These are phyloP conservation scores for Drosophila parabipectinata DNA, from an alignment of 1,140 invertebrate genomes.

Conservation along the genomic window DNA sequence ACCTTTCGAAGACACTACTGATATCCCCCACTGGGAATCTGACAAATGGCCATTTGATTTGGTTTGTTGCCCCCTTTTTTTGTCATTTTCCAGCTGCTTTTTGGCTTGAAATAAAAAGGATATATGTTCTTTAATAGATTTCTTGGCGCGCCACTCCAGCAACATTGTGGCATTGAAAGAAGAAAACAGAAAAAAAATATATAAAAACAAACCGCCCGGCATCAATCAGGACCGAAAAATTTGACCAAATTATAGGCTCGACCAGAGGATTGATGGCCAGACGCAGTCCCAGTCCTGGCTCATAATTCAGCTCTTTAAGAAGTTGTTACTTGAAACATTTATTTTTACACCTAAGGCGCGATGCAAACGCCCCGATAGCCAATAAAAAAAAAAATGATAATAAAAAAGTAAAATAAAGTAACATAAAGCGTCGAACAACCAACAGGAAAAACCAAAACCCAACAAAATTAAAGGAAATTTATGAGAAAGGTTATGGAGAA, in stretches of 20 bases:
- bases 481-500: background rate
- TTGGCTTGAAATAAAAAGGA: conserved; percentile 24
- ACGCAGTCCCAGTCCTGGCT: conserved; percentile 38
- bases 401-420: conserved; percentile 25
- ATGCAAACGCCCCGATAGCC: conserved; percentile 49
- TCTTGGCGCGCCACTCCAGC: conserved; percentile 60
- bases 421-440: background rate
- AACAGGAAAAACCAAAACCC: background rate
- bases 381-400: conserved; percentile 22
- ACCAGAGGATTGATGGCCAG: conserved; percentile 24
- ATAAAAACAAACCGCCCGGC: conserved; percentile 31
- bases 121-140: conserved; percentile 62
- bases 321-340: conserved; percentile 82
- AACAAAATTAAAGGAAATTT: background rate
- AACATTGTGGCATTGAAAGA: conserved; percentile 51
- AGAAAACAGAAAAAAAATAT: conserved; percentile 24
- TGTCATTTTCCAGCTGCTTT: conserved; percentile 48
- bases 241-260: conserved; percentile 74
- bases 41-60: conserved; percentile 57
- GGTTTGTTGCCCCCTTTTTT: background rate
- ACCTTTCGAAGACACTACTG: background rate
- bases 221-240: conserved; percentile 71
- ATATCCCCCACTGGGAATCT: conserved; percentile 8
- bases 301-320: conserved; percentile 79
- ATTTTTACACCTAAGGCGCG: conserved; percentile 80